phyloP scores from a whole-genome alignment of 2,888 invertebrate genomes.

The Automeris io region DNA sequence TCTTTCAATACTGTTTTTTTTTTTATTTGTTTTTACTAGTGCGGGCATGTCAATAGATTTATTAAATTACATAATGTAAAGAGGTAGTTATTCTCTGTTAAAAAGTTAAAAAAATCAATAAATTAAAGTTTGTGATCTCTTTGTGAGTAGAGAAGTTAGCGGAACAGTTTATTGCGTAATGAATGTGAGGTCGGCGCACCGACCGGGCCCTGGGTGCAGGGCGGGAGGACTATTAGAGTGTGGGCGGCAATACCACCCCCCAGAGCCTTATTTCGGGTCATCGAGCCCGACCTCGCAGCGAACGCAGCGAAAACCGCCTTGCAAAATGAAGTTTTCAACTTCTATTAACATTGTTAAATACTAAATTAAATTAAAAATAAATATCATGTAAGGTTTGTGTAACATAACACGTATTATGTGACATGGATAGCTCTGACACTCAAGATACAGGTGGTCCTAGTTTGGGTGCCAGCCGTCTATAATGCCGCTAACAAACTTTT shows the following conservation, averaged over 20 bases:
- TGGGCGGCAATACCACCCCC: slow-evolving; percentile 56
- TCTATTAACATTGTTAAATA: slow-evolving; percentile 55
- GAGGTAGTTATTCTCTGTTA: not conserved
- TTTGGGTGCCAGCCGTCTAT: too few species aligned
- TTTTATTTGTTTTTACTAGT: not conserved
- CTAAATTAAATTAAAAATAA: too few species aligned
- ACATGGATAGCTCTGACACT: too few species aligned
- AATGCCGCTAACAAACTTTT: too few species aligned
- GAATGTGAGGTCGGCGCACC: slow-evolving; percentile 71
- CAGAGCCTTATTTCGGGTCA: slow-evolving; percentile 74
- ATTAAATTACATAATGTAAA: not conserved
- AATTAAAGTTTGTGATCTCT: slow-evolving; percentile 3
- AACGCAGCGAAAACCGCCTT: slow-evolving; percentile 61
- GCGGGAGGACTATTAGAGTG: slow-evolving; percentile 26
- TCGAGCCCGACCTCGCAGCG: slow-evolving; percentile 64
- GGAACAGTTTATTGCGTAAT: slow-evolving; percentile 74
- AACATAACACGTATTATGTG: too few species aligned
- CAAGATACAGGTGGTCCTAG: too few species aligned
- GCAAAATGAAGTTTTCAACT: slow-evolving; percentile 66
- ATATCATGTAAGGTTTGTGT: too few species aligned
- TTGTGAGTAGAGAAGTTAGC: slow-evolving; percentile 30
- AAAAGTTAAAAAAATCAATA: slow-evolving; percentile 4
- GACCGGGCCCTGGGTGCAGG: slow-evolving; percentile 30
- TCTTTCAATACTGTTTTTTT: too few species aligned
- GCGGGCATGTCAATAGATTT: not conserved